phyloP scores from a whole-genome alignment of 92 coral and sea anemone genomes.

The Paragorgia papillata region DNA sequence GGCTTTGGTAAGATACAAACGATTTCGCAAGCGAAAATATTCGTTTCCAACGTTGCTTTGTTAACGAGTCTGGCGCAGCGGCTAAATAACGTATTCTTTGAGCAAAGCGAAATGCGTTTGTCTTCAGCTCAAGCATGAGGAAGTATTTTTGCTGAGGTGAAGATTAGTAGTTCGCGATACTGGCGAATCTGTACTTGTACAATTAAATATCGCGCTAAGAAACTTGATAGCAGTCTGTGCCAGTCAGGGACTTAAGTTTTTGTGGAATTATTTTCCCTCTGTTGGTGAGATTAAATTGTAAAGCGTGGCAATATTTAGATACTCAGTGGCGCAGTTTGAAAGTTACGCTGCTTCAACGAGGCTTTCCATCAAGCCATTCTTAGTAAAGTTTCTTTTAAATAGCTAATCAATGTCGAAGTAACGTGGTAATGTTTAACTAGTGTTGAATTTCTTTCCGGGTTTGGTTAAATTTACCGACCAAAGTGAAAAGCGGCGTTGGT shows the following conservation, averaged over 20 bases:
- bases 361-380: background rate
- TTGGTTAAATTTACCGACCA: slow-evolving; percentile 4
- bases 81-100: slow-evolving; percentile 6
- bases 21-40: slow-evolving; percentile 43
- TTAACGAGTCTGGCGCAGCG: slow-evolving; percentile 44
- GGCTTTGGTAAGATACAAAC: slow-evolving; percentile 31
- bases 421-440: background rate
- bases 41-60: slow-evolving; percentile 11
- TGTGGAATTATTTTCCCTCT: background rate
- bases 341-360: background rate
- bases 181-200: slow-evolving; percentile 21
- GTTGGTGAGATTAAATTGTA: slow-evolving; percentile 14
- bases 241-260: slow-evolving; percentile 7
- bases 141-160: background rate
- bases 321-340: slow-evolving; percentile 39
- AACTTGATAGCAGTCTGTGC: background rate
- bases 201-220: slow-evolving; percentile 36
- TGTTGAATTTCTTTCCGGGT: background rate
- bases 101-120: slow-evolving; percentile 37
- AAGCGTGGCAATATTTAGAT: slow-evolving; percentile 38
- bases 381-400: background rate
- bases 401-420: background rate
- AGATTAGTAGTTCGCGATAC: slow-evolving; percentile 18
- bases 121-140: background rate
- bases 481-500: slow-evolving; percentile 34